Base-by-base conservation (phyloP, 2,113 vertebrate genomes). In the Kryptolebias marmoratus region DNA sequence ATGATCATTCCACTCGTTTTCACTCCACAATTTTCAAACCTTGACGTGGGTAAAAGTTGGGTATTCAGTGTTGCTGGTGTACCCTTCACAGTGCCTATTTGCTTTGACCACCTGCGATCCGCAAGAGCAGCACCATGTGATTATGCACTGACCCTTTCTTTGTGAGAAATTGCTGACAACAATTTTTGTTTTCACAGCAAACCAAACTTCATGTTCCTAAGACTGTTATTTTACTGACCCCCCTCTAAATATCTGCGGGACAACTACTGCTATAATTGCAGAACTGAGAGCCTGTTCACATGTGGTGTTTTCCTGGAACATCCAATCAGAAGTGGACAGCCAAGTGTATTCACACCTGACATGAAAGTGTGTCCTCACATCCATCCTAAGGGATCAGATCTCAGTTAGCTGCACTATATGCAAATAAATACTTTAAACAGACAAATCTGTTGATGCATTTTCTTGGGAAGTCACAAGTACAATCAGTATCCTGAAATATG, bases 141-240 rank as follows among this genome's bases (percentile, higher is more conserved):
- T n/a, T 15, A 59, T 13, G 32, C 10, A 42, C 2, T 45, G 39
- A 59, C 57, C 18, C 12, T 14, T 61, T 1, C 58, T 44, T 5
- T 61, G 39, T 61, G 5, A 57, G 9, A 57, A 57, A 8, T 32
- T 36, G 39, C 58, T 45, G 58, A 60, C 36, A 44, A 44, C 18
- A 36, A 22, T 60, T 60, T 7, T 61, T 61, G 22, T 60, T 27
- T 45, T 22, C n/a, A 11, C n/a, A 61, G 39, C 39, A 61, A 61
- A 61, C 11, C 42, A 42, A 61, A 22, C 36, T 22, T 22, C 18
- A 44, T 45, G 42, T 32, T 58, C 14, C 55, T 9, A 14, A 31
- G 55, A 57, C 55, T 13, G 5, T 32, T 9, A 57, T 32, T 27
- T 44, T 59, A 18, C 32, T 11, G 9, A 11, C 36, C 11, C 36